phyloP scores from a whole-genome alignment of 2,797 vertebrate genomes.

The Tapera naevia region DNA sequence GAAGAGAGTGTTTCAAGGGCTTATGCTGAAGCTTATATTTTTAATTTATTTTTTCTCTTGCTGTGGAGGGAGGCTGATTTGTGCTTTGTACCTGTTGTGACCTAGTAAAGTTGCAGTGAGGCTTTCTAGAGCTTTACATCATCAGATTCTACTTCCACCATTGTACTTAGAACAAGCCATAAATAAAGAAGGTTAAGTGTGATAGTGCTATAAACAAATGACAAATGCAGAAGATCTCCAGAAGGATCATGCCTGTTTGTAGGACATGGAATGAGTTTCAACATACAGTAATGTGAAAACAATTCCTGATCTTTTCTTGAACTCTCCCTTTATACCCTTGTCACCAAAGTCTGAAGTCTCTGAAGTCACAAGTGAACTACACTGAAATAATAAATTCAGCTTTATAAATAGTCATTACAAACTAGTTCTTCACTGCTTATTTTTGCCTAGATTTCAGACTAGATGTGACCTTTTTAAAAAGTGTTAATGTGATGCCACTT shows the following conservation, averaged over 20 bases:
- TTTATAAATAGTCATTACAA: background rate
- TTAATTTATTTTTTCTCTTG: background rate
- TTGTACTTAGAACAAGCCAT: background rate
- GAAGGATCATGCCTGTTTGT: background rate
- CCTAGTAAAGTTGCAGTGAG: background rate
- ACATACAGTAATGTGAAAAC: background rate
- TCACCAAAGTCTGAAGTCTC: background rate
- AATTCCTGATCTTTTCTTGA: background rate
- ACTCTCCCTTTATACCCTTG: background rate
- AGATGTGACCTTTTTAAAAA: background rate
- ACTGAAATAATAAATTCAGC: background rate
- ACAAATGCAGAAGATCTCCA: background rate
- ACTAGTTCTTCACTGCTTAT: background rate
- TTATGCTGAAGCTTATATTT: background rate
- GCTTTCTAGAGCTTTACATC: background rate
- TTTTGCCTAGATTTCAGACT: background rate
- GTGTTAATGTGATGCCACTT: background rate
- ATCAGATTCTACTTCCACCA: background rate
- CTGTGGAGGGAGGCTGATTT: background rate
- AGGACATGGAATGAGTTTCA: background rate
- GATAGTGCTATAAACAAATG: conserved; percentile 1
- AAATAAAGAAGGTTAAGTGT: background rate
- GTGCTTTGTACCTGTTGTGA: background rate
- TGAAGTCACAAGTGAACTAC: background rate
- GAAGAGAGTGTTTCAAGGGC: background rate